These are phyloP conservation scores for Lagopus leucura DNA, from an alignment of 2,113 vertebrate genomes.

Conservation along the genomic window DNA sequence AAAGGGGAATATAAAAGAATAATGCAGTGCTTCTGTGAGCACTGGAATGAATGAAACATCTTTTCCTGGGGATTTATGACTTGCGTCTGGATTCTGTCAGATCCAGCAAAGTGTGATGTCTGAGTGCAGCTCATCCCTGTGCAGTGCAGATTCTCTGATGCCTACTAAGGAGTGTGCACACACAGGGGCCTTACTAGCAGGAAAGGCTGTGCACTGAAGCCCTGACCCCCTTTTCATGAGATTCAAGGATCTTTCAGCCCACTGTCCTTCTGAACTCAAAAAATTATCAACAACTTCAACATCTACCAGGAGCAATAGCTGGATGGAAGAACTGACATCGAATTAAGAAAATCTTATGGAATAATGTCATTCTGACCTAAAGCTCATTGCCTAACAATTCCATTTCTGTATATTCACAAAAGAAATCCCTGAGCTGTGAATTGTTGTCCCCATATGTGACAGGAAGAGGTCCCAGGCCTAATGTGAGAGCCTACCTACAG, in stretches of 20 bases:
- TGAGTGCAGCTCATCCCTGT: not conserved
- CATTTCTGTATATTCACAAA: not conserved
- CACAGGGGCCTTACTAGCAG: not conserved
- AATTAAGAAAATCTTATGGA: not conserved
- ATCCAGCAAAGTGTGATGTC: not conserved
- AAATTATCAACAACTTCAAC: not conserved
- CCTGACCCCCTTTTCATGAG: not conserved
- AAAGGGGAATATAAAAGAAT: constrained; percentile 5
- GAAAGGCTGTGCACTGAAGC: not conserved
- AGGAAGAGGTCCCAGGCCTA: not conserved
- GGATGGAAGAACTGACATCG: not conserved
- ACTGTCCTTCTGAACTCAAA: not conserved
- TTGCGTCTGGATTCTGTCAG: not conserved
- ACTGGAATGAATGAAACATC: not conserved
- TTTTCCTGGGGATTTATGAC: not conserved
- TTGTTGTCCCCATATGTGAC: not conserved
- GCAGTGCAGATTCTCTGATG: not conserved
- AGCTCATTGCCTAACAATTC: not conserved
- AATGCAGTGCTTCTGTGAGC: not conserved
- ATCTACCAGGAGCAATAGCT: not conserved
- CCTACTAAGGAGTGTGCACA: not conserved
- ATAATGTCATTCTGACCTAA: not conserved
- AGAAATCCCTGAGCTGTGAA: not conserved
- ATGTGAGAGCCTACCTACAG: not conserved
- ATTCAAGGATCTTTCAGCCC: not conserved